Conservation (phyloP, 2,797 vertebrate genomes). For the Staurois parvus region DNA sequence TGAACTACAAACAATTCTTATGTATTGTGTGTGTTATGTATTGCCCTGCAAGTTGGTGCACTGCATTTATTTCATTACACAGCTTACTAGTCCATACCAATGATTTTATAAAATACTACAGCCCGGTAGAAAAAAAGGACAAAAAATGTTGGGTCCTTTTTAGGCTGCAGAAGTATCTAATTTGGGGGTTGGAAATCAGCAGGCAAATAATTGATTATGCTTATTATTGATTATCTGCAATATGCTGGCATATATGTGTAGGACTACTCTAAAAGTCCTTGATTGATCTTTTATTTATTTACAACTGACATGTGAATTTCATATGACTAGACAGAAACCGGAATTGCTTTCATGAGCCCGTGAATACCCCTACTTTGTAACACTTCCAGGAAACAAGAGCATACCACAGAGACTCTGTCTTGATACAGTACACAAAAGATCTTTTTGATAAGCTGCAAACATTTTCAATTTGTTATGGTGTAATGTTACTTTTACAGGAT, state of each 20-base stretch:
- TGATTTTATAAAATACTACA: background rate
- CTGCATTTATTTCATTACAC: no score
- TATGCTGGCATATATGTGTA: background rate
- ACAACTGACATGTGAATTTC: background rate
- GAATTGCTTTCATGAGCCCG: background rate
- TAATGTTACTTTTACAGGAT: slow-evolving; percentile 34
- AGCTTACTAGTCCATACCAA: no score
- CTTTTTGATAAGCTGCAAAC: slow-evolving; percentile 5
- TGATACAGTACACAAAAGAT: background rate
- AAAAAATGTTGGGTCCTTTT: background rate
- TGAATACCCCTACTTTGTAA: slow-evolving; percentile 1
- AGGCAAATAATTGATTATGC: background rate
- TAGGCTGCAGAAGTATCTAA: background rate
- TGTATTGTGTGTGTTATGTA: no score
- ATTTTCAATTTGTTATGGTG: slow-evolving; percentile 8
- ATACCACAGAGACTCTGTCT: background rate
- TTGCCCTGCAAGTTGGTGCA: no score
- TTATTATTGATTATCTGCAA: background rate
- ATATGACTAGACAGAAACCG: slow-evolving; percentile 12
- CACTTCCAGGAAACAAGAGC: background rate
- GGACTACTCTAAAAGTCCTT: background rate
- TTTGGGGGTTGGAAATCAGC: background rate
- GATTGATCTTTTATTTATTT: background rate
- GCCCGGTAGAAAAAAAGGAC: no score
- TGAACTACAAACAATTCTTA: no score